phyloP scores from a whole-genome alignment of 1,140 invertebrate genomes.

The Laupala kohalensis region DNA sequence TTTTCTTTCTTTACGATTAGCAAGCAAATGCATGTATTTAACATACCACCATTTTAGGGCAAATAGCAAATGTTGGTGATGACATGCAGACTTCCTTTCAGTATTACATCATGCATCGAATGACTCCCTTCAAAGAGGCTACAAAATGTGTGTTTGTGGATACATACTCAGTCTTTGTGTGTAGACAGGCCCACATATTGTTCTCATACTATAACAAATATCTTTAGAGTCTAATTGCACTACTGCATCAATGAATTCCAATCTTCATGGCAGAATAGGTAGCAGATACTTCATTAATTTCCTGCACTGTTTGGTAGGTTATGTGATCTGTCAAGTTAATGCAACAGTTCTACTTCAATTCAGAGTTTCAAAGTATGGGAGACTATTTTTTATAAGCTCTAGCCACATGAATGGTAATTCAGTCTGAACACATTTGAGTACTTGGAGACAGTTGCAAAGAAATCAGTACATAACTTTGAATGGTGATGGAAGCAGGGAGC shows the following conservation, averaged over 20 bases:
- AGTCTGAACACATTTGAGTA: not conserved
- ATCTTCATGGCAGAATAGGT: not conserved
- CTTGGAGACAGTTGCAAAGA: not conserved
- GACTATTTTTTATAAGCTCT: not conserved
- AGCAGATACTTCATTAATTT: not conserved
- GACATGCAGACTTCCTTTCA: too few relatives aligned
- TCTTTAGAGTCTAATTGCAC: too few relatives aligned
- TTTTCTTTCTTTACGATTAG: too few relatives aligned
- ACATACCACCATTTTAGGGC: too few relatives aligned
- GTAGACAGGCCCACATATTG: too few relatives aligned
- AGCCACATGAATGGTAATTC: not conserved
- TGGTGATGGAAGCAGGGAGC: not conserved
- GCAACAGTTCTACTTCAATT: not conserved
- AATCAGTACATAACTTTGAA: not conserved
- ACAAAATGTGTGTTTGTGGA: too few relatives aligned
- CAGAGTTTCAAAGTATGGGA: not conserved
- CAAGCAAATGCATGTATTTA: too few relatives aligned
- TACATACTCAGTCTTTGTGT: too few relatives aligned
- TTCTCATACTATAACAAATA: too few relatives aligned
- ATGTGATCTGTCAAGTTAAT: not conserved
- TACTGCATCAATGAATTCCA: not conserved
- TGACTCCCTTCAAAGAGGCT: too few relatives aligned
- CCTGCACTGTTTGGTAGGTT: not conserved
- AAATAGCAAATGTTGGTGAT: too few relatives aligned
- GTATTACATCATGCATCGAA: too few relatives aligned